Base-by-base conservation (phyloP, 2,888 invertebrate species). In the Diabrotica balteata region DNA sequence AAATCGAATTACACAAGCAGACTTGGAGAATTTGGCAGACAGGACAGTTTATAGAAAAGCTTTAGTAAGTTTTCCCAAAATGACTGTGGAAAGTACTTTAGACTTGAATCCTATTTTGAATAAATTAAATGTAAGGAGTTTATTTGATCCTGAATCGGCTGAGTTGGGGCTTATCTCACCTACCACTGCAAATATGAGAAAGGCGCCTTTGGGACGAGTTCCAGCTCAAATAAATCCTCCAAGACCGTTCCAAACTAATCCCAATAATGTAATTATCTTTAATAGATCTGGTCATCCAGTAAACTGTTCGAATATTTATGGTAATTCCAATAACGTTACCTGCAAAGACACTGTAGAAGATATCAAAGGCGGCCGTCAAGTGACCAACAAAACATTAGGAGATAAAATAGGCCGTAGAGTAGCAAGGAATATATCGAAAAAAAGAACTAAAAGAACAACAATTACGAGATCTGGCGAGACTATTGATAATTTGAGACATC, bases 131-230 rank as follows among this genome's bases (percentile, higher is more conserved):
- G 79, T 93, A 0, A 74, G 53, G 55, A 80, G 2, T 86, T 90
- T 94, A 68, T 94, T 95, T 79, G 80, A 86, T 67, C 86, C 88
- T 0, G 73, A 73, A 0, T 79, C 83, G 59, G 90, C 92, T 0
- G 92, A 93, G 82, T 87, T 94, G 58, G 91, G 90, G 0, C 80
- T 91, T 8, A 86, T 93, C 8, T 87, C 88, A 0, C 80, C 84
- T 78, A 85, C 47, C 54, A 6, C 45, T 43, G 2, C 8, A 44
- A 2, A 47, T 44, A 54, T 10, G 22, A 63, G 7, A 59, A 57
- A 45, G 59, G 44, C 8, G 10, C 58, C 4, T 59, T 64, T 46
- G 32, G 4, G 32, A 32, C 32, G 4, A 32, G 32, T 32, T 32
- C 32, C 32, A 32, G 32, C 32, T 32, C 32, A 32, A 32, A 54